Percentiles rank a stretch among this genome's conserved stretches.
Evolutionary conservation across 2,113 vertebrate genomes (phyloP).

Genomic region (Cavia porcellus): DNA sequence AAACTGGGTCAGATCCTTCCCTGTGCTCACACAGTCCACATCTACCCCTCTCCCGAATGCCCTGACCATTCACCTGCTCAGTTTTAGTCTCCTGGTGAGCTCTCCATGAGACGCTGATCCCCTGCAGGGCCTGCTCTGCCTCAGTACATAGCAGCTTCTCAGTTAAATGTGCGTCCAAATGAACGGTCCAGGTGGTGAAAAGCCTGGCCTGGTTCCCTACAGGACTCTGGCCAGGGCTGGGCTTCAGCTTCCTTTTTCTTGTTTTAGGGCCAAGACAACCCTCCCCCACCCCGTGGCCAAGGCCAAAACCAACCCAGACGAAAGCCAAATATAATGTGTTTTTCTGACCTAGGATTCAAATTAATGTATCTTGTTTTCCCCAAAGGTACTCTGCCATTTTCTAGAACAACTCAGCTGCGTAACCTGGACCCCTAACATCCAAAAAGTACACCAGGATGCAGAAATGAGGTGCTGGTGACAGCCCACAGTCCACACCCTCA

Average conservation of each 20-base stretch:
- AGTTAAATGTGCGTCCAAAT: neutral
- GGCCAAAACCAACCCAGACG: slow-evolving; percentile 58
- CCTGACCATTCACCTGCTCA: neutral
- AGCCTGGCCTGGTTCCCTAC: neutral
- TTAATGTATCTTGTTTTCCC: slow-evolving; percentile 43
- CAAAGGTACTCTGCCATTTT: slow-evolving; percentile 32
- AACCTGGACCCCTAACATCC: neutral
- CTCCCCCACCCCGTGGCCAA: neutral
- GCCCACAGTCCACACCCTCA: no score
- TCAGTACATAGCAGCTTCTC: neutral
- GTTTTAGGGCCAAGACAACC: slow-evolving; percentile 35
- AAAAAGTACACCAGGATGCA: neutral
- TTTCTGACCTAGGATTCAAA: slow-evolving; percentile 60
- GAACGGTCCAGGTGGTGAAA: neutral
- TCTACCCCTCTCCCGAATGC: neutral
- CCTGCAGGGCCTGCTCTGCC: neutral
- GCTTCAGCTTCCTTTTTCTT: slow-evolving; percentile 26
- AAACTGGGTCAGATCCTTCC: neutral
- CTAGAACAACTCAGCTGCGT: slow-evolving; percentile 7
- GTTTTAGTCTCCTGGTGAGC: neutral
- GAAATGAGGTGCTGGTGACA: neutral
- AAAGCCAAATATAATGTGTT: slow-evolving; percentile 67
- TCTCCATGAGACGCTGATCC: neutral
- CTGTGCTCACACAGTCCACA: neutral
- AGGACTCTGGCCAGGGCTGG: slow-evolving; percentile 13